These are phyloP conservation scores for Ciconia nigra DNA, from an alignment of 2,797 vertebrate genomes.

Conservation along the genomic window DNA sequence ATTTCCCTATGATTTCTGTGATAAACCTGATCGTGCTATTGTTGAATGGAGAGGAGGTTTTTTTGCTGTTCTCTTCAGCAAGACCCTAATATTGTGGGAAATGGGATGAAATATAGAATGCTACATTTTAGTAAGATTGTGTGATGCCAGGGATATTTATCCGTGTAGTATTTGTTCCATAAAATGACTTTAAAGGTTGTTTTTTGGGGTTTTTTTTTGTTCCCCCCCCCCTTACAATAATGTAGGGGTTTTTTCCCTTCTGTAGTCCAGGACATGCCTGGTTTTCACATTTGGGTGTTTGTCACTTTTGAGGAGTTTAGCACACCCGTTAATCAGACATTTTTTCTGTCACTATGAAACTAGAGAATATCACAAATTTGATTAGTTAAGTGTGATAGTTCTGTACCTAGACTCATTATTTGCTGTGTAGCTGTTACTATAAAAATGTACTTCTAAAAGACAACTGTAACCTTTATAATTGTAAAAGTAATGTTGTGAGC, in stretches of 20 bases:
- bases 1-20: not conserved
- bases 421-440: not conserved
- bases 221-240: accelerated
- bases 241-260: not conserved
- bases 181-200: not conserved
- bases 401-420: not conserved
- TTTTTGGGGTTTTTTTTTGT: no score
- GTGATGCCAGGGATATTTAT: not conserved
- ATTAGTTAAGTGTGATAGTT: not conserved
- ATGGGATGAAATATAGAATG: not conserved
- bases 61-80: not conserved
- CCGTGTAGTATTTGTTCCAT: not conserved
- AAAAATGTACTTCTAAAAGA: not conserved
- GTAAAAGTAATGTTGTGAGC: not conserved
- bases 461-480: not conserved
- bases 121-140: not conserved
- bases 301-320: not conserved
- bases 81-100: not conserved
- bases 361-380: not conserved
- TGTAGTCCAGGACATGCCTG: not conserved
- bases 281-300: not conserved
- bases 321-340: not conserved
- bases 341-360: not conserved
- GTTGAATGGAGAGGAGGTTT: not conserved
- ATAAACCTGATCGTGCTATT: not conserved